These are phyloP conservation scores for Pungitius pungitius DNA, from an alignment of 2,113 vertebrate species.

Conservation along the genomic window DNA sequence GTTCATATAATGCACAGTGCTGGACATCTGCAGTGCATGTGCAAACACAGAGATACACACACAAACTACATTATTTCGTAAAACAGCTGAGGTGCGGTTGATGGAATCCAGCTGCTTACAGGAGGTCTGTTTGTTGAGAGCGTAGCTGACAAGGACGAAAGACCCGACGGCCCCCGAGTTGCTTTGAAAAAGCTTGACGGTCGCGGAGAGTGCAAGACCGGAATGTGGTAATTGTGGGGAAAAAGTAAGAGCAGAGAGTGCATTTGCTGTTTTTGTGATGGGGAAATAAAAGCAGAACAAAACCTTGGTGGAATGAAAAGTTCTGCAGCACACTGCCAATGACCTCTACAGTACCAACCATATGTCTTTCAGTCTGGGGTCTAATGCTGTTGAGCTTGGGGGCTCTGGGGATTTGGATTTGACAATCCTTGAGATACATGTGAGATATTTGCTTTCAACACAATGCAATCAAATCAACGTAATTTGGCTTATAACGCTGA, in stretches of 20 bases:
- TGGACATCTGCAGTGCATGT: neutral
- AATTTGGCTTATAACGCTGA: neutral
- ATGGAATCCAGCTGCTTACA: slow-evolving; percentile 51
- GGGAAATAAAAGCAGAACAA: slow-evolving; percentile 30
- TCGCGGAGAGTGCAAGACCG: slow-evolving; percentile 3
- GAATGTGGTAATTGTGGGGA: slow-evolving; percentile 59
- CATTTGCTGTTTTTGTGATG: slow-evolving; percentile 5
- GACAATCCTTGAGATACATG: neutral
- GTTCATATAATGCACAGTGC: slow-evolving; percentile 7
- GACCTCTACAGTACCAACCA: neutral
- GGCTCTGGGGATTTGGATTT: neutral
- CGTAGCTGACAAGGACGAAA: slow-evolving; percentile 25
- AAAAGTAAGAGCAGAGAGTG: slow-evolving; percentile 33
- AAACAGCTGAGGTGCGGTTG: slow-evolving; percentile 36
- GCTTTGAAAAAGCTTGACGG: slow-evolving; percentile 33
- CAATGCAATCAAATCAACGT: neutral
- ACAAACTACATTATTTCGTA: slow-evolving; percentile 1
- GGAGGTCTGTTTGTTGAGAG: slow-evolving; percentile 26
- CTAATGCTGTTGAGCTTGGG: neutral
- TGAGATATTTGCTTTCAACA: neutral
- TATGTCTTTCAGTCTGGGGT: neutral
- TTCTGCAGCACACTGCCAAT: neutral
- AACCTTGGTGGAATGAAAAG: neutral
- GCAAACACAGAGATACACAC: neutral
- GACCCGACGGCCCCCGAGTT: slow-evolving; percentile 26